Conservation (phyloP, 2,797 vertebrate species). For the Alauda arvensis region DNA sequence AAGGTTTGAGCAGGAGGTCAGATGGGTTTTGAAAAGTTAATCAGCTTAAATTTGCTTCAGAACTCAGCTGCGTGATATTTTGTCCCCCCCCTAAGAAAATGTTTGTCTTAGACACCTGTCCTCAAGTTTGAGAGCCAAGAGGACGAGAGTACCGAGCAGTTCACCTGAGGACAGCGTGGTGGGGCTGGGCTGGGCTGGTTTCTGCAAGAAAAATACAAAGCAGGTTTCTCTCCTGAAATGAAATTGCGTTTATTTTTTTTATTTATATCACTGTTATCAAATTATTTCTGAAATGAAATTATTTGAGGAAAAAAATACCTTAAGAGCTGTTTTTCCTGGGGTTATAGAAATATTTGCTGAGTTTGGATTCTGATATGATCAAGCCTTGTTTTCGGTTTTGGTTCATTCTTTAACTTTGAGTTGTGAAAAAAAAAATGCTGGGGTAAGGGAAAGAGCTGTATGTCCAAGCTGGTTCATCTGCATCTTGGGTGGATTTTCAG, state of each 20-base stretch:
- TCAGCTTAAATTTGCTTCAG: slow-evolving; percentile 49
- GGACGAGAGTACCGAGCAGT: not conserved
- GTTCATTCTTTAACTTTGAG: slow-evolving; percentile 6
- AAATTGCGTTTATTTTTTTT: not conserved
- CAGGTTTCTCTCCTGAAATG: not conserved
- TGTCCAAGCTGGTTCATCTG: not conserved
- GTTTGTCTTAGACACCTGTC: slow-evolving; percentile 34
- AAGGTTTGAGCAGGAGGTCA: slow-evolving; percentile 23
- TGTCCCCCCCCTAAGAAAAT: slow-evolving; percentile 32
- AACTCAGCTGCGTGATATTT: not conserved
- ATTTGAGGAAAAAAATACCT: not conserved
- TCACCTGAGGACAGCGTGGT: not conserved
- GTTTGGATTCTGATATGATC: not conserved
- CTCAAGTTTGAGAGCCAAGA: slow-evolving; percentile 6
- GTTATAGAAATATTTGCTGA: not conserved
- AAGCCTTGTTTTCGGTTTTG: slow-evolving; percentile 1
- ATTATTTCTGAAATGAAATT: not conserved
- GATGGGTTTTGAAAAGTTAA: slow-evolving; percentile 39
- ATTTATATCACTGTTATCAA: not conserved
- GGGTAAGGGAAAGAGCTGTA: not conserved
- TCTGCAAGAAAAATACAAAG: not conserved
- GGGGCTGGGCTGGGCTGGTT: not conserved
- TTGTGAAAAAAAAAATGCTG: not conserved
- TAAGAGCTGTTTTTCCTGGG: not conserved
- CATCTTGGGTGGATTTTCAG: not conserved